Percentiles rank a stretch among this genome's conserved stretches.
phyloP scores from a whole-genome alignment of 2,888 invertebrate genomes.

The Pyrrhosoma nymphula region DNA sequence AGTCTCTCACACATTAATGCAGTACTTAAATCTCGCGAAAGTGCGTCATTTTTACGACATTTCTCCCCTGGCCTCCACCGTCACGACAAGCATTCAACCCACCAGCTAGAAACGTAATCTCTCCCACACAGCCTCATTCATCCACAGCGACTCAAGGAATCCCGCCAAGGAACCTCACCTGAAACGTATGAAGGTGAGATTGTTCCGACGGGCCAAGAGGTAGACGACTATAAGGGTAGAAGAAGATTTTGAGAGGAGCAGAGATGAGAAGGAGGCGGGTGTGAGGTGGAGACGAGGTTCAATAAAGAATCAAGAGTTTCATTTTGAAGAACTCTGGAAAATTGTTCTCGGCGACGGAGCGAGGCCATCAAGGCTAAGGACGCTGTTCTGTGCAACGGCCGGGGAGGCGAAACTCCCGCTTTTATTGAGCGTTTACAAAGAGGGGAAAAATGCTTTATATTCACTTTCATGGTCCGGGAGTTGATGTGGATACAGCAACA shows the following conservation, averaged over 20 bases:
- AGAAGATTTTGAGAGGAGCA: neutral
- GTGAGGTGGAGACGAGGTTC: neutral
- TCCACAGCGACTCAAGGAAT: neutral
- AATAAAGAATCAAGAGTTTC: conserved; percentile 21
- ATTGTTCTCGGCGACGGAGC: neutral
- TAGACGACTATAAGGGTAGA: neutral
- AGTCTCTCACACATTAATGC: conserved; percentile 35
- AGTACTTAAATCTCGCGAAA: conserved; percentile 8
- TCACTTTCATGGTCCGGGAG: neutral
- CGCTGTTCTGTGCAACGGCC: neutral
- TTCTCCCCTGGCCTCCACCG: neutral
- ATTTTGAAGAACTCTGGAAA: conserved; percentile 13
- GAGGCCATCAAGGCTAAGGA: neutral
- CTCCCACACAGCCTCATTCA: neutral
- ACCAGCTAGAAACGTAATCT: neutral
- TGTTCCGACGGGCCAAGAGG: neutral
- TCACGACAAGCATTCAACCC: neutral
- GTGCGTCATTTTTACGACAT: neutral
- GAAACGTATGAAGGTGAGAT: conserved; percentile 7
- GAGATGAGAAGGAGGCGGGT: neutral
- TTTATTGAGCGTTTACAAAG: conserved; percentile 10
- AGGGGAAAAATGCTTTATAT: conserved; percentile 11
- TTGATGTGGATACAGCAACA: neutral
- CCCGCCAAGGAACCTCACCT: neutral
- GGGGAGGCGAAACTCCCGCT: neutral